Conservation (phyloP, 2,113 vertebrate genomes). For the Riparia riparia region DNA sequence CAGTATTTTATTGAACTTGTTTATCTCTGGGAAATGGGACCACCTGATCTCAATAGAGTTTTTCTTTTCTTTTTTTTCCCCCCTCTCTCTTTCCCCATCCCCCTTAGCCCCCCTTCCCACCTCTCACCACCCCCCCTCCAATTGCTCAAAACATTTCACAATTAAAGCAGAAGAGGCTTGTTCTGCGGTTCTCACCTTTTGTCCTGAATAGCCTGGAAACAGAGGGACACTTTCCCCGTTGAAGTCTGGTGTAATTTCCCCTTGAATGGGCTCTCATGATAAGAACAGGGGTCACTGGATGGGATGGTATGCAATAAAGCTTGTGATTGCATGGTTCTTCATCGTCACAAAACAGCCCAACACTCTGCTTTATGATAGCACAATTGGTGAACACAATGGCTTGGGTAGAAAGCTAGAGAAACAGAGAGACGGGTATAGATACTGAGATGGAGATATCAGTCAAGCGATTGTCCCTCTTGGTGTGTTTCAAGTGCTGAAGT, state of each 20-base stretch:
- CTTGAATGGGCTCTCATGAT: conserved; percentile 76
- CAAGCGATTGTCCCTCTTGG: conserved; percentile 78
- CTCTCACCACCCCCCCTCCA: background rate
- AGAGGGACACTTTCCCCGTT: conserved; percentile 74
- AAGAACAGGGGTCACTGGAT: conserved; percentile 78
- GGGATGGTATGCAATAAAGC: conserved; percentile 80
- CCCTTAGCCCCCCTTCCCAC: background rate
- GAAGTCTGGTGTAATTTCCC: conserved; percentile 82
- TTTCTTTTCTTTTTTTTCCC: background rate
- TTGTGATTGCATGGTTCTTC: conserved; percentile 76
- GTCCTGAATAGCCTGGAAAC: conserved; percentile 80
- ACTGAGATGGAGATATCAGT: conserved; percentile 76
- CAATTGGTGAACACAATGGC: conserved; percentile 75
- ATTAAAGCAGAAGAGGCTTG: conserved; percentile 77
- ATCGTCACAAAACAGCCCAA: conserved; percentile 65
- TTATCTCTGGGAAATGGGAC: conserved; percentile 77
- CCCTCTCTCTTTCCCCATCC: background rate
- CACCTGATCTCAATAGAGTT: conserved; percentile 80
- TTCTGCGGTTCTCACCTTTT: conserved; percentile 78
- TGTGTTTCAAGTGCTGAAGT: conserved; percentile 77
- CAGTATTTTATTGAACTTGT: conserved; percentile 77
- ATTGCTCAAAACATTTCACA: conserved; percentile 71
- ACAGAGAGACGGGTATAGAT: conserved; percentile 73
- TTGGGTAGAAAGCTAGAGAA: conserved; percentile 76
- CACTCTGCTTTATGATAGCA: conserved; percentile 72